These are phyloP conservation scores for Heterodera carotae DNA, from an alignment of 1,140 invertebrate genomes.

Conservation along the genomic window DNA sequence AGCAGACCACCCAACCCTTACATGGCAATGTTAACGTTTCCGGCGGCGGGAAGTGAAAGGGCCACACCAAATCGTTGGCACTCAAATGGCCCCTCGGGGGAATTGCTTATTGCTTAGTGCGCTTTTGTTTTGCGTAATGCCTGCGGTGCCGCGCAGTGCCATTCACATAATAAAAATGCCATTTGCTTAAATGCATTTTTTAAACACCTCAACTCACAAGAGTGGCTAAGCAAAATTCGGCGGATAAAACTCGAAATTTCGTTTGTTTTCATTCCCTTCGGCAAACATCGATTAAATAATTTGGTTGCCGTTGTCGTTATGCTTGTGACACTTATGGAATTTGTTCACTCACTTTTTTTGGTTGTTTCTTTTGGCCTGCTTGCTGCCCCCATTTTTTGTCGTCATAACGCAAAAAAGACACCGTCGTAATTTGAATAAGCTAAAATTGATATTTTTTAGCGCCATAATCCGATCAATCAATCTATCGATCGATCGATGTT, in stretches of 20 bases:
- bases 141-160: neutral
- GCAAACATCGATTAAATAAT: neutral
- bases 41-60: too few relatives aligned
- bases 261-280: neutral
- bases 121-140: neutral
- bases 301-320: neutral
- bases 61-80: too few relatives aligned
- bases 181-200: neutral
- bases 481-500: constrained; percentile 34
- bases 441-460: neutral
- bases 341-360: neutral
- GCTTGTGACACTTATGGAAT: neutral
- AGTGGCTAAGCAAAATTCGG: neutral
- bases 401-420: too few relatives aligned
- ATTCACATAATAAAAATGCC: too few relatives aligned
- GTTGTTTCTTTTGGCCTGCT: neutral
- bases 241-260: neutral
- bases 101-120: neutral
- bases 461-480: neutral
- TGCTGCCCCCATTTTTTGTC: too few relatives aligned
- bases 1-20: too few relatives aligned
- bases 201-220: neutral
- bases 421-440: too few relatives aligned
- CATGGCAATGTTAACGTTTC: too few relatives aligned
- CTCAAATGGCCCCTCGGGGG: too few relatives aligned